Conservation (phyloP, 2,888 invertebrate species). For the Dromius quadrimaculatus region DNA sequence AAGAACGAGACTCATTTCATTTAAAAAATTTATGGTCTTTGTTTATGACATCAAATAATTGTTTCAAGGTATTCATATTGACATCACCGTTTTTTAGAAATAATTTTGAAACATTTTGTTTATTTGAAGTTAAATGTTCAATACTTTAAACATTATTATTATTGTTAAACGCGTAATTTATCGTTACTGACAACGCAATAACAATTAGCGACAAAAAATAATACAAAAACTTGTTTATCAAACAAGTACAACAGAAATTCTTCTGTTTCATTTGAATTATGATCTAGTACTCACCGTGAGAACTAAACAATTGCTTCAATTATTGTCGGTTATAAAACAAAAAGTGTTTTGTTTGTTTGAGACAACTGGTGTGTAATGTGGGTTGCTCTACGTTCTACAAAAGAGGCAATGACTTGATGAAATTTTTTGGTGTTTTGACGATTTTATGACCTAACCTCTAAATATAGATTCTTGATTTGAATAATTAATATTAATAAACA, state of each 20-base stretch:
- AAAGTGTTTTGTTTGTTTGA: not conserved
- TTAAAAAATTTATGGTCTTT: conserved; percentile 11
- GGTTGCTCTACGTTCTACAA: not conserved
- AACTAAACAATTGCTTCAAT: conserved; percentile 2
- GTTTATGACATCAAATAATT: conserved; percentile 1
- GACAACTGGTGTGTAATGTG: conserved; percentile 3
- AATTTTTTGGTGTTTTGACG: conserved; percentile 9
- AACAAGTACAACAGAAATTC: not conserved
- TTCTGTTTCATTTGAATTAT: not conserved
- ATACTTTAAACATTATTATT: not conserved
- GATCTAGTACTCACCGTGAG: conserved; percentile 8
- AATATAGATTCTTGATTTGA: conserved; percentile 6
- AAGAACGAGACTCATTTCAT: not conserved
- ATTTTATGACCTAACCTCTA: conserved; percentile 6
- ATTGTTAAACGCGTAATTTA: conserved; percentile 12
- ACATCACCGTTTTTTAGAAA: not conserved
- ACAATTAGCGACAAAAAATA: conserved; percentile 5
- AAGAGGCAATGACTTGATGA: conserved; percentile 1
- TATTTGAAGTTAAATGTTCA: conserved; percentile 1
- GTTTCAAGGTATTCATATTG: conserved; percentile 2
- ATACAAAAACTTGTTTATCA: conserved; percentile 10
- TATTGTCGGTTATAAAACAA: no score
- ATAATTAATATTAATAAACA: conserved; percentile 17
- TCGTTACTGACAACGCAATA: not conserved
- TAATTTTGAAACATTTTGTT: no score